Percentiles rank a stretch among this genome's conserved stretches.
These are phyloP conservation scores for Parauchenoglanis punctatus DNA, from an alignment of 2,797 vertebrate species.

Conservation along the genomic window DNA sequence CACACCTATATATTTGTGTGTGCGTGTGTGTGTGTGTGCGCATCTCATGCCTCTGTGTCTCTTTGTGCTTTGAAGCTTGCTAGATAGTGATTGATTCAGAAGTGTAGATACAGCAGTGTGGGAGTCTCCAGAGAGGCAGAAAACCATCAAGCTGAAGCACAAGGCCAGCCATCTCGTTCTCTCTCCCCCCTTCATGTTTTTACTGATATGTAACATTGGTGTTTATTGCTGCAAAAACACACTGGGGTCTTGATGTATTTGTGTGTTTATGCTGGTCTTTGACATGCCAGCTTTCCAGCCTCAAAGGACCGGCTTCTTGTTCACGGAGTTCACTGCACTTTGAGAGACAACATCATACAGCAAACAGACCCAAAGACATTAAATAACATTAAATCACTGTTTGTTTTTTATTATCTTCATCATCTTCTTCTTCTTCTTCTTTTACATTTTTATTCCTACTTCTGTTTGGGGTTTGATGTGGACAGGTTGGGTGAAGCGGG, in stretches of 20 bases:
- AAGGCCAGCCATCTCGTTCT: constrained; percentile 44
- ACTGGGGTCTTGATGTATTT: constrained; percentile 61
- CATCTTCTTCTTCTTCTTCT: no score
- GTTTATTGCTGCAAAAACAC: constrained; percentile 73
- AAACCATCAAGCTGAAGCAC: constrained; percentile 67
- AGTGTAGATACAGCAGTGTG: constrained; percentile 70
- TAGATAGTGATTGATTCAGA: constrained; percentile 74
- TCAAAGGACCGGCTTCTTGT: constrained; percentile 66
- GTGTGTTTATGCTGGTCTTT: constrained; percentile 73
- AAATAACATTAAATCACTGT: neutral
- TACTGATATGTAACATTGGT: constrained; percentile 76
- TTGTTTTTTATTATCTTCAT: neutral
- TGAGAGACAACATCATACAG: neutral
- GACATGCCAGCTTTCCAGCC: constrained; percentile 57
- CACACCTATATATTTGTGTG: constrained; percentile 20
- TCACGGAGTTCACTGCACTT: constrained; percentile 46
- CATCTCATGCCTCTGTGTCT: constrained; percentile 44
- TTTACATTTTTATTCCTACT: no score
- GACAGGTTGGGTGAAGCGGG: no score
- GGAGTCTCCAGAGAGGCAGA: constrained; percentile 69
- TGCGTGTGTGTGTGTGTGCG: neutral
- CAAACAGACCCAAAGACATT: neutral
- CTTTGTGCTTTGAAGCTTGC: constrained; percentile 59
- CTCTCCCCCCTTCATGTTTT: constrained; percentile 56
- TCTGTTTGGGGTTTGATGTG: no score